Conservation (phyloP, 92 coral and sea anemone genomes). For the Heliopora coerulea region DNA sequence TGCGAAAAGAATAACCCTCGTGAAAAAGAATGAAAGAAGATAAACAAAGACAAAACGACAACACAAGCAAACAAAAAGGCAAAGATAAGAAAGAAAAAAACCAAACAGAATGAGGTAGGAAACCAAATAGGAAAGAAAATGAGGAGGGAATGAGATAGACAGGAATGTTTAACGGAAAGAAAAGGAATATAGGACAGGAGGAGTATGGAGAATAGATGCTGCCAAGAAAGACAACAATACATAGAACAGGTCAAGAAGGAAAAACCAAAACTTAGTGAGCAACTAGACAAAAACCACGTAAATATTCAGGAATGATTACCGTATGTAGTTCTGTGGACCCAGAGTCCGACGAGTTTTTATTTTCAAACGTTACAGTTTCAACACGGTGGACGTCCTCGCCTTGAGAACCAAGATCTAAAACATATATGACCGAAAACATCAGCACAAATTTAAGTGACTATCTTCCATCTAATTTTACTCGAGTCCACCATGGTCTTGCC, state of each 20-base stretch:
- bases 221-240: too few species aligned
- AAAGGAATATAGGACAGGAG: neutral
- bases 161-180: neutral
- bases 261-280: too few species aligned
- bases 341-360: constrained; percentile 59
- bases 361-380: constrained; percentile 78
- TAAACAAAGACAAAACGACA: neutral
- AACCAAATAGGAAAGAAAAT: neutral
- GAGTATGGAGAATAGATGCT: neutral
- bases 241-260: too few species aligned
- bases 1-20: neutral
- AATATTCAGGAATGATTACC: constrained; percentile 44
- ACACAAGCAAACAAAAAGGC: neutral
- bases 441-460: too few species aligned
- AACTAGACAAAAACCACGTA: too few species aligned
- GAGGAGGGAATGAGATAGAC: neutral
- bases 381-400: constrained; percentile 84
- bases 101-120: neutral
- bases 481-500: too few species aligned
- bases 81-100: neutral
- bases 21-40: neutral
- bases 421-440: too few species aligned
- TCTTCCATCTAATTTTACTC: neutral
- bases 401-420: constrained; percentile 91
- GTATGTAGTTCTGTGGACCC: constrained; percentile 96